These are phyloP conservation scores for Ctenodactylus gundi DNA, from an alignment of 2,113 vertebrate species.

Conservation along the genomic window DNA sequence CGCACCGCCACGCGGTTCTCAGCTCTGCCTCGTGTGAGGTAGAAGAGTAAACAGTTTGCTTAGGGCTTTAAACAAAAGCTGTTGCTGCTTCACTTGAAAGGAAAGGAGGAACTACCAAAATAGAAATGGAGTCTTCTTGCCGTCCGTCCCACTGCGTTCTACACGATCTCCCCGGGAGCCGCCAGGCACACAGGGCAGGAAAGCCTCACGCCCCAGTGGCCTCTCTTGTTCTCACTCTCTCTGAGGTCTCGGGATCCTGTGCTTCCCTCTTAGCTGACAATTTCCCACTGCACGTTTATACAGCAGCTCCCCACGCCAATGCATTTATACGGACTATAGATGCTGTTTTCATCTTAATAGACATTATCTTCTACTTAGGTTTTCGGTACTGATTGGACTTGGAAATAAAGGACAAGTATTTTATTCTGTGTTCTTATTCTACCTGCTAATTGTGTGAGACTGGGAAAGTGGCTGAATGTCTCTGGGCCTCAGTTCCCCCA, in stretches of 20 bases:
- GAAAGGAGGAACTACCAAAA: background rate
- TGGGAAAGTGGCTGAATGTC: background rate
- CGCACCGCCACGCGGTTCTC: background rate
- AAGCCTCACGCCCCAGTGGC: too few relatives aligned
- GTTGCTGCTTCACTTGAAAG: slow-evolving; percentile 16
- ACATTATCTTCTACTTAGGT: background rate
- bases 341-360: background rate
- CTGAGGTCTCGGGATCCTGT: background rate
- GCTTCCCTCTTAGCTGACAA: background rate
- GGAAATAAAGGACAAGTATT: background rate
- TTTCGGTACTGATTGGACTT: background rate
- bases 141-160: background rate
- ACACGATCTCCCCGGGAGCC: background rate
- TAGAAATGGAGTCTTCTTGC: background rate
- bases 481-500: background rate
- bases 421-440: background rate
- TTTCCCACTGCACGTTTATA: background rate
- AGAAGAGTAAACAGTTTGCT: slow-evolving; percentile 58
- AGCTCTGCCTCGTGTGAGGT: background rate
- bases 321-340: background rate
- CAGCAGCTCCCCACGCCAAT: background rate
- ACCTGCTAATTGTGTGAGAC: background rate
- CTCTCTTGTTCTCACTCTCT: background rate
- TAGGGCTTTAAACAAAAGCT: slow-evolving; percentile 53
- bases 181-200: too few relatives aligned